A percentile compares a stretch with the other conserved stretches of the same genome.
phyloP scores from a whole-genome alignment of 2,113 vertebrate species.

The Vulpes vulpes region DNA sequence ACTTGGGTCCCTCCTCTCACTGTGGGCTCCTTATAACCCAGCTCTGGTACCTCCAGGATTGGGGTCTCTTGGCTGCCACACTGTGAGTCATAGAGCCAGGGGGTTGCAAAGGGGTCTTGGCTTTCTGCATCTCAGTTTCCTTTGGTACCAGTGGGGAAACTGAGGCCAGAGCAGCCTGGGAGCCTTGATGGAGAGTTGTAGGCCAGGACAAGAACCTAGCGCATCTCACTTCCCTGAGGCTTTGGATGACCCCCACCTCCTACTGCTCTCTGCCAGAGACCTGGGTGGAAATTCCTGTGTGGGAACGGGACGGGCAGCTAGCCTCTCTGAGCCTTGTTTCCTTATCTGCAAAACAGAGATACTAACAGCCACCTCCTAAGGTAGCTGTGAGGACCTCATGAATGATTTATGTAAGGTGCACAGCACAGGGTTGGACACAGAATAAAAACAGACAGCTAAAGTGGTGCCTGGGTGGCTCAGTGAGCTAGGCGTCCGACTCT shows the following conservation, averaged over 20 bases:
- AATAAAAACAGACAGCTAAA: not conserved
- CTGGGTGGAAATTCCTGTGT: not conserved
- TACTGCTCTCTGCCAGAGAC: not conserved
- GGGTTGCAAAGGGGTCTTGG: not conserved
- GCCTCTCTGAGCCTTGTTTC: not conserved
- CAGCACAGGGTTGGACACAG: not conserved
- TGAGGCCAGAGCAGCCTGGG: not conserved
- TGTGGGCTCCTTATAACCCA: fast-evolving
- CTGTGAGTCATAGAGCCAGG: not conserved
- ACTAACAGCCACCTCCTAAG: not conserved
- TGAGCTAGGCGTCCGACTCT: not conserved
- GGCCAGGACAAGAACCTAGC: not conserved
- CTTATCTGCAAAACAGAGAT: not conserved
- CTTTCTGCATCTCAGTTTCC: not conserved
- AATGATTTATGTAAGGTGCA: not conserved
- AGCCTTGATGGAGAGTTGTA: not conserved
- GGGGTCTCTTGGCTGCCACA: not conserved
- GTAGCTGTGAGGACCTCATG: not conserved
- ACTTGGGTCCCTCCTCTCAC: not conserved
- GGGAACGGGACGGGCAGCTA: not conserved
- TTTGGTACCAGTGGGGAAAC: not conserved
- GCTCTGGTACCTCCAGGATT: not conserved
- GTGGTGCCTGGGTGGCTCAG: not conserved
- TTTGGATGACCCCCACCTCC: not conserved
- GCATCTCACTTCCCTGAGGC: not conserved